Base-by-base conservation (phyloP, 2,888 invertebrate species). In the Polylopha cassiicola region DNA sequence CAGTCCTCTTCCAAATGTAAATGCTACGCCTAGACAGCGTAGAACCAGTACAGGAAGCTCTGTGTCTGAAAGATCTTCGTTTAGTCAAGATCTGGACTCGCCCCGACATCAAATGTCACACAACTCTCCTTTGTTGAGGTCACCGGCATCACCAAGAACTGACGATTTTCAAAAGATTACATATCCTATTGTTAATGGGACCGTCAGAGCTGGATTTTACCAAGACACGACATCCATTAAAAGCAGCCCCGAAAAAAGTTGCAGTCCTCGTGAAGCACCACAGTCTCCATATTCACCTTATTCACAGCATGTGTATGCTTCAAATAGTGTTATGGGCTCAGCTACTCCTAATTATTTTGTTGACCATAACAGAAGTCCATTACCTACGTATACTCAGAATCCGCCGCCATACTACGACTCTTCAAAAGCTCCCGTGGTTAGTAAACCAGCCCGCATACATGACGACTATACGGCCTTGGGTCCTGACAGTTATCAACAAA, bases 201-300 rank as follows among this genome's bases (percentile, higher is more conserved):
- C 94, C 3, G 92, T 95, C 3, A 88, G 95, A 51, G 95, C 94
- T 18, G 95, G 95, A 2, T 95, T 95, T 69, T 95, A 95, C 73
- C 95, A 95, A 69, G 95, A 95, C 54, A 92, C 92, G 0, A 90
- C 92, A n/a, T 93, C 93, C 0, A 90, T 91, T 3, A 93, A 93
- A 65, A 92, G 92, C 56, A 94, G 93, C 55, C 94, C 94, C 0
- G 94, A 94, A 53, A 94, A 94, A 63, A 93, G 92, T 51, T 92
- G 92, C 60, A 93, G 93, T 63, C 94, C 94, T 0, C 88, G 92
- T 27, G 90, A 93, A 54, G 91, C 90, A 37, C 90, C 90, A 0
- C 80, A 77, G 21, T 86, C 86, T 0, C 85, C 86, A 2, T 85
- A 74, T 49, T 80, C 86, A 1, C 73, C 79, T 3, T 84, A 84